These are phyloP conservation scores for Drosophila paramelanica DNA, from an alignment of 2,888 invertebrate genomes.

Conservation along the genomic window DNA sequence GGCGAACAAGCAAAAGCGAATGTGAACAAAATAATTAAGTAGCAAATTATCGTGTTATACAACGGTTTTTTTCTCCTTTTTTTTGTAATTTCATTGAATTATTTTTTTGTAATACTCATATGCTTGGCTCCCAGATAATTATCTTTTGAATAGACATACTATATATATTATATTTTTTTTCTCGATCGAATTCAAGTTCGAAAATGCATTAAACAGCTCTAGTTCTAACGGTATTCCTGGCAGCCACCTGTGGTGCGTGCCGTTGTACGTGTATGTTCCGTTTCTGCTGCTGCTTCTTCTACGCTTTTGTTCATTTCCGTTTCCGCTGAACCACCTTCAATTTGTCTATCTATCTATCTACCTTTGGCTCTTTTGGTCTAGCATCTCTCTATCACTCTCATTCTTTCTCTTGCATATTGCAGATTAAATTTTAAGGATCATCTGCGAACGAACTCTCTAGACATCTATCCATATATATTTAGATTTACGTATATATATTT, in stretches of 20 bases:
- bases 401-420: constrained; percentile 23
- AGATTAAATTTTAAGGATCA: constrained; percentile 78
- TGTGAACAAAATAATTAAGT: constrained; percentile 73
- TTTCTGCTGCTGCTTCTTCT: not conserved
- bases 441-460: constrained; percentile 69
- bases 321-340: constrained; percentile 23
- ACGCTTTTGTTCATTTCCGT: constrained; percentile 29
- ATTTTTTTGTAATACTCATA: constrained; percentile 14
- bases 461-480: constrained; percentile 1
- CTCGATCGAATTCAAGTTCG: not conserved
- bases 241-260: constrained; percentile 35
- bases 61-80: constrained; percentile 59
- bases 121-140: not conserved
- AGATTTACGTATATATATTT: not conserved
- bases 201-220: constrained; percentile 4
- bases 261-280: not conserved
- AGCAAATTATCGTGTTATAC: constrained; percentile 81
- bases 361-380: not conserved
- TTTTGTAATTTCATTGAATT: not conserved
- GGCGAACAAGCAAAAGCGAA: constrained; percentile 43
- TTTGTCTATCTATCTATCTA: constrained; percentile 8
- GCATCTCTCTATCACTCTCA: constrained; percentile 5
- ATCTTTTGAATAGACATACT: constrained; percentile 1
- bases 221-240: constrained; percentile 5
- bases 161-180: not conserved